Percentiles rank a stretch among this genome's conserved stretches.
These are phyloP conservation scores for Cuniculus paca DNA, from an alignment of 2,797 vertebrate genomes.

Conservation along the genomic window DNA sequence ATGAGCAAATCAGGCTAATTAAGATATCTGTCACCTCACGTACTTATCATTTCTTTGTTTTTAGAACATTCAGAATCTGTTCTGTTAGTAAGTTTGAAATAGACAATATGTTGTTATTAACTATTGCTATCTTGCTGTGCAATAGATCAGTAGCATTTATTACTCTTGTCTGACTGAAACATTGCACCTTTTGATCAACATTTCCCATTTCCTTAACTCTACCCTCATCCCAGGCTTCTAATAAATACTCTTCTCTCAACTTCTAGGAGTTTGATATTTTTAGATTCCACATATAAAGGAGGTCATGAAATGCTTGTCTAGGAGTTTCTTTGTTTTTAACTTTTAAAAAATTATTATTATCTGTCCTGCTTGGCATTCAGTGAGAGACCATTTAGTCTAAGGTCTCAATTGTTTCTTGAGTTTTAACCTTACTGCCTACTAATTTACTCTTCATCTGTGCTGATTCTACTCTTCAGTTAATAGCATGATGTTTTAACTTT, in stretches of 20 bases:
- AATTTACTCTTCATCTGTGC: neutral
- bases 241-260: neutral
- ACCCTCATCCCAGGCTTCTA: neutral
- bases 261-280: neutral
- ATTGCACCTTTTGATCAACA: neutral
- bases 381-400: neutral
- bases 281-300: neutral
- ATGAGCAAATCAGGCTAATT: neutral
- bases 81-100: neutral
- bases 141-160: neutral
- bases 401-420: neutral
- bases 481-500: neutral
- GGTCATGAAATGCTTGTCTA: neutral
- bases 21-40: neutral
- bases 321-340: neutral
- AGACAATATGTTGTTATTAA: neutral
- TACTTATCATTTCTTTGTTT: neutral
- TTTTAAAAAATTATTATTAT: neutral
- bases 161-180: neutral
- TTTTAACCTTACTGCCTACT: neutral
- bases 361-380: neutral
- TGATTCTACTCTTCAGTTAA: neutral
- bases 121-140: neutral
- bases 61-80: neutral
- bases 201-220: neutral